Percentiles rank a stretch among this genome's conserved stretches.
phyloP scores from a whole-genome alignment of 23 tunicate species.

The Ascidia mentula region DNA sequence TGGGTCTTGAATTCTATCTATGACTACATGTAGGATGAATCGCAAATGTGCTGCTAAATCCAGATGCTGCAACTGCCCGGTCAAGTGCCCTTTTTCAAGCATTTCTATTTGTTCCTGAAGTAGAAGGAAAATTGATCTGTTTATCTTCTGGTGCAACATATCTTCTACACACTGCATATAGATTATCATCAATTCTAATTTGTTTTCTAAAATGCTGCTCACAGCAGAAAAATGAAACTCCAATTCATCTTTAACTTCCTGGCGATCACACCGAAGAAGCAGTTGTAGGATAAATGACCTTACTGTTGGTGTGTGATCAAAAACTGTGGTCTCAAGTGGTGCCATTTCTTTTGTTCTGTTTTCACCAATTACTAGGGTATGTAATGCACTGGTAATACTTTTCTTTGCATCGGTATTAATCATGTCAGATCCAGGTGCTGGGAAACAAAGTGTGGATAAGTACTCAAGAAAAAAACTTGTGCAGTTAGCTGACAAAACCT shows the following conservation, averaged over 20 bases:
- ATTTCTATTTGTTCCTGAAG: neutral
- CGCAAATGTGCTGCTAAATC: slow-evolving; percentile 27
- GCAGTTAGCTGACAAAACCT: slow-evolving; percentile 36
- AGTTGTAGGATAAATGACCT: slow-evolving; percentile 47
- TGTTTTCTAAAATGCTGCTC: slow-evolving; percentile 13
- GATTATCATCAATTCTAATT: slow-evolving; percentile 34
- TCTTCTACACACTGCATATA: slow-evolving; percentile 41
- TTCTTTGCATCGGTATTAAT: neutral
- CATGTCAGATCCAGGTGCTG: neutral
- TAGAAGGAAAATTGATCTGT: neutral
- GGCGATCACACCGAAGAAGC: slow-evolving; percentile 25
- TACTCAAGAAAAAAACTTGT: slow-evolving; percentile 59
- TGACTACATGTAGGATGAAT: neutral
- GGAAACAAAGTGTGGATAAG: slow-evolving; percentile 48
- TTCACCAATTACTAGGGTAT: slow-evolving; percentile 31
- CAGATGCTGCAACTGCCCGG: slow-evolving; percentile 24
- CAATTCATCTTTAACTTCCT: neutral
- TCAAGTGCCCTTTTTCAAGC: neutral
- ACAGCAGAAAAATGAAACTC: slow-evolving; percentile 36
- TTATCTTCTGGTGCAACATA: neutral
- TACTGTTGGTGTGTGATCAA: slow-evolving; percentile 60
- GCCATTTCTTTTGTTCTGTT: slow-evolving; percentile 22
- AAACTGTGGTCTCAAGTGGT: slow-evolving; percentile 16
- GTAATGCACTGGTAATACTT: slow-evolving; percentile 14
- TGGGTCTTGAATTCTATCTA: neutral